phyloP scores from a whole-genome alignment of 2,113 vertebrate genomes.

The Perccottus glenii region DNA sequence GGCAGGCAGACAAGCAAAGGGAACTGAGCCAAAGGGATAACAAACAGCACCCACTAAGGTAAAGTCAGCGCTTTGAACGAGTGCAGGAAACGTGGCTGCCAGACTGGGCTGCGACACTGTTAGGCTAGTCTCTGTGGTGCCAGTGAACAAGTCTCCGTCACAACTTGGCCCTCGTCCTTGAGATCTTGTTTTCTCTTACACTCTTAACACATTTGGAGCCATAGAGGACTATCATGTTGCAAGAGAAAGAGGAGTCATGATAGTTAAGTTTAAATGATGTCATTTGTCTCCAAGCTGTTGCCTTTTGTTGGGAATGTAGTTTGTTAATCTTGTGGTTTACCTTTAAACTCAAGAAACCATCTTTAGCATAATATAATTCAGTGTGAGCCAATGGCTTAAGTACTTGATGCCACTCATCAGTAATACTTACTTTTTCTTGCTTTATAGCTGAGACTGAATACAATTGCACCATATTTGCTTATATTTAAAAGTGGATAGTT shows the following conservation, averaged over 20 bases:
- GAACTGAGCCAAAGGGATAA: constrained; percentile 71
- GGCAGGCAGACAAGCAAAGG: constrained; percentile 66
- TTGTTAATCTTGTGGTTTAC: constrained; percentile 38
- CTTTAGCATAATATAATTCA: too few species aligned
- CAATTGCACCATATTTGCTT: too few species aligned
- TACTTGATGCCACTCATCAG: too few species aligned
- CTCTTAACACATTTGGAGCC: constrained; percentile 14
- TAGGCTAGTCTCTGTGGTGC: constrained; percentile 75
- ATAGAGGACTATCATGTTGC: constrained; percentile 21
- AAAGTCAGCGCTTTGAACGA: constrained; percentile 42
- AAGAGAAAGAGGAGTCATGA: constrained; percentile 5
- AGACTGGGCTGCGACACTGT: constrained; percentile 66
- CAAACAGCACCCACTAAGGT: constrained; percentile 72
- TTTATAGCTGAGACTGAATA: too few species aligned
- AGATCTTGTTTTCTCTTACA: constrained; percentile 43
- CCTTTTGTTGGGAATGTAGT: constrained; percentile 30
- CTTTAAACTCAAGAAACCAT: too few species aligned
- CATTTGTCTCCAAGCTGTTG: constrained; percentile 34
- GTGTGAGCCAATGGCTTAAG: too few species aligned
- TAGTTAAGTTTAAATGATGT: constrained; percentile 32
- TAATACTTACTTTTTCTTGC: too few species aligned
- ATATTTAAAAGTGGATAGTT: too few species aligned
- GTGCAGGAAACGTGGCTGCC: constrained; percentile 69
- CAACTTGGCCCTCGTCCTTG: constrained; percentile 47
- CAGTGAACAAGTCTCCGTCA: constrained; percentile 73